Percentiles rank a stretch among this genome's conserved stretches.
Conservation (phyloP, 2,888 invertebrate species). For the Phania funesta region DNA sequence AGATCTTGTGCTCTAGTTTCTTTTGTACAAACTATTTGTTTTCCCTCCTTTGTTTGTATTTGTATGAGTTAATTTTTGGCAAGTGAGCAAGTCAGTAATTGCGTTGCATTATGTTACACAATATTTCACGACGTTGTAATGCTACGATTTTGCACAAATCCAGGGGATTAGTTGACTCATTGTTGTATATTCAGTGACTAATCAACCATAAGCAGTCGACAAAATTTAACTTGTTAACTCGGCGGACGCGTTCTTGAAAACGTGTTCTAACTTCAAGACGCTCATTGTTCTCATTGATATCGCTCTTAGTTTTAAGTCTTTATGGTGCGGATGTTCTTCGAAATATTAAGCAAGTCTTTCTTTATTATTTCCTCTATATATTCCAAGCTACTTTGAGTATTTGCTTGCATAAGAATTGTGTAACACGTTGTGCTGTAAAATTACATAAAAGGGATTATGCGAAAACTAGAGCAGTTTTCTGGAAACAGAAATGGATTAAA, state of each 20-base stretch:
- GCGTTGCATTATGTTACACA: slow-evolving; percentile 63
- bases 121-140: slow-evolving; percentile 42
- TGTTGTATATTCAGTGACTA: not conserved
- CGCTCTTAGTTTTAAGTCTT: slow-evolving; percentile 8
- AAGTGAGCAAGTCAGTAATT: not conserved
- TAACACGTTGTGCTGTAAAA: slow-evolving; percentile 41
- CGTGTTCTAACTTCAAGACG: slow-evolving; percentile 50
- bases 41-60: not conserved
- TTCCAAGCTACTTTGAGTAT: not conserved
- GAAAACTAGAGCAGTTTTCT: slow-evolving; percentile 73
- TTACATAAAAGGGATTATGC: slow-evolving; percentile 63
- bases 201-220: slow-evolving; percentile 12
- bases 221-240: not conserved
- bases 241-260: slow-evolving; percentile 25
- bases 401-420: slow-evolving; percentile 42
- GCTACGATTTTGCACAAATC: slow-evolving; percentile 23
- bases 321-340: slow-evolving; percentile 22
- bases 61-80: not conserved
- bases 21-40: slow-evolving; percentile 28
- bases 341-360: slow-evolving; percentile 9
- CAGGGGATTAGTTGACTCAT: slow-evolving; percentile 26
- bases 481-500: slow-evolving; percentile 62
- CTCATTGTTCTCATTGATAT: slow-evolving; percentile 24
- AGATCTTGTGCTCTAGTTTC: slow-evolving; percentile 58
- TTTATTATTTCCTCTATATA: not conserved